Base-by-base conservation (phyloP, 2,797 vertebrate species). In the Geotrypetes seraphini region DNA sequence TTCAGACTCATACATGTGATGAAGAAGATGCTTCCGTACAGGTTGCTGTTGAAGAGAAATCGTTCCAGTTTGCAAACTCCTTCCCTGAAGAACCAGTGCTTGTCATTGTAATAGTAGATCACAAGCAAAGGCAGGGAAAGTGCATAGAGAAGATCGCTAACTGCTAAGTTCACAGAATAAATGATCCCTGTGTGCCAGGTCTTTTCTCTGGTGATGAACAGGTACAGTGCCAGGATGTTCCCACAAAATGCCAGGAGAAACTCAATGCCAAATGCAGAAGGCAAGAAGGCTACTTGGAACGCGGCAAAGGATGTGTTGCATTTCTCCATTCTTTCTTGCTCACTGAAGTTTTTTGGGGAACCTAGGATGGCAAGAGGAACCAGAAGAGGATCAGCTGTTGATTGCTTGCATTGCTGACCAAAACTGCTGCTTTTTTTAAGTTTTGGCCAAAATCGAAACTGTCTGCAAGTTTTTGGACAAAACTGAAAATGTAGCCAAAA, bases 1-100 rank as follows among this genome's bases (percentile, higher is more conserved):
- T 84, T 83, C 9, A 89, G 63, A 19, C 87, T 85, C 61, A 93
- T 89, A 16, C 73, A 83, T 57, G 85, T 78, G 58, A 89, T 57
- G 47, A 94, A 83, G 44, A 85, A 64, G 33, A 81, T 66, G 41
- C 86, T 75, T 2, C 63, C 72, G 1, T 90, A 88, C 8, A 88
- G 47, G 75, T 91, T 91, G 54, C 69, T 84, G 43, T 47, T 72
- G 57, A 88, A 92, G 5, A 90, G 59, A 35, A 90, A 94, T 10
- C 67, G 74, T 27, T 92, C 87, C 0, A 83, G 47, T 48, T 65
- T 81, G 40, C 91, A 96, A 2, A 48, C 5, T 0, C 13, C 4
- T 0, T 5, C 1, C 0, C 84, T 67, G 1, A 85, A 90, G 3
- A 2, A 2, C 90, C 89, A 90, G 4, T 59, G 1, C 24, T 87